phyloP scores from a whole-genome alignment of 2,888 invertebrate species.

The Tricholauxania praeusta region DNA sequence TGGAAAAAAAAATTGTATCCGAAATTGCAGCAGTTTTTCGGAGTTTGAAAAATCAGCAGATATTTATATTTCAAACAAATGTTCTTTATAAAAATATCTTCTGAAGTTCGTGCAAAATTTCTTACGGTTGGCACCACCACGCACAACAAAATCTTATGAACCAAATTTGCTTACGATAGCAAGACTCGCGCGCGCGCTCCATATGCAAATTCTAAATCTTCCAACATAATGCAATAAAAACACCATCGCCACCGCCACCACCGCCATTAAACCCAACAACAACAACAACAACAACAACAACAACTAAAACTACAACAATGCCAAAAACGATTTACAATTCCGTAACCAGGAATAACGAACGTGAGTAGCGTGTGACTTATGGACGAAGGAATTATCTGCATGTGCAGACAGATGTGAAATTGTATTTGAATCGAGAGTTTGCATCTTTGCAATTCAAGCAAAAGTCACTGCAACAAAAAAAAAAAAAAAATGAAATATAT shows the following conservation, averaged over 20 bases:
- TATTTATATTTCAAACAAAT: no score
- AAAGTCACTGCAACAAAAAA: no score
- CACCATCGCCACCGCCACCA: background rate
- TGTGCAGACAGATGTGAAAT: slow-evolving; percentile 67
- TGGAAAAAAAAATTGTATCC: no score
- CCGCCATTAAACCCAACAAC: background rate
- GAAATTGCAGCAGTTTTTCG: no score
- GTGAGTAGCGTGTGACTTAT: slow-evolving; percentile 59
- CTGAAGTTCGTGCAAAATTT: no score
- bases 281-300: slow-evolving; percentile 33
- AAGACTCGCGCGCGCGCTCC: background rate
- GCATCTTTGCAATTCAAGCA: background rate
- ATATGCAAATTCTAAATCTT: slow-evolving; percentile 28
- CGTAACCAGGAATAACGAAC: slow-evolving; percentile 26
- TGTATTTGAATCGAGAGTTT: slow-evolving; percentile 54
- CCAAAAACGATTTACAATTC: slow-evolving; percentile 4
- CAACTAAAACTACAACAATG: background rate
- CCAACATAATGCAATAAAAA: slow-evolving; percentile 13
- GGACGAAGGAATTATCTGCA: slow-evolving; percentile 48
- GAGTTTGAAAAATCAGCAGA: no score
- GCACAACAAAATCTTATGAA: no score
- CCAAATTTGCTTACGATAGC: no score
- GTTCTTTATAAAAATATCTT: no score
- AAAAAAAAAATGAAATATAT: no score
- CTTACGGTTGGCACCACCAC: no score